Evolutionary conservation across 2,797 vertebrate genomes (phyloP).

Genomic region (Brachymystax lenok): DNA sequence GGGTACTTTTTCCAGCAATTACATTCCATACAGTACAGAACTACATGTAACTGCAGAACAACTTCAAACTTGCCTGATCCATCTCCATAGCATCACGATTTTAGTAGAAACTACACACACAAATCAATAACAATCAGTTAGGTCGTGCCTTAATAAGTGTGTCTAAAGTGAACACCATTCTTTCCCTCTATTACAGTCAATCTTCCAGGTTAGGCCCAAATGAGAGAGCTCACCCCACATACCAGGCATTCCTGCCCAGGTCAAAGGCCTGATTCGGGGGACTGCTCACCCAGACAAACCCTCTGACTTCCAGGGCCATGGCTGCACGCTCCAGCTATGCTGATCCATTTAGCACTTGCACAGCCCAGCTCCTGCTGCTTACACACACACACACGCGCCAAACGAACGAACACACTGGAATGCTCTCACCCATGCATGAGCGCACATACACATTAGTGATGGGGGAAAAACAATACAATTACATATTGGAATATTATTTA

Average conservation of each 20-base stretch:
- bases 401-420: background rate
- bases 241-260: conserved; percentile 24
- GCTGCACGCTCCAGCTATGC: background rate
- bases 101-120: too few relatives aligned
- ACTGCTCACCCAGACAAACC: conserved; percentile 12
- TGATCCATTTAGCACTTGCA: conserved; percentile 8
- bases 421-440: background rate
- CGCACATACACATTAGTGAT: too few relatives aligned
- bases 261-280: conserved; percentile 15
- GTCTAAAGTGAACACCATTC: background rate
- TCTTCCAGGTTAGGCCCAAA: background rate
- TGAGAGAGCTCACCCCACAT: conserved; percentile 5
- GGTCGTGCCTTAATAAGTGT: background rate
- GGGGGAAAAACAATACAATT: too few relatives aligned
- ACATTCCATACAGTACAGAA: background rate
- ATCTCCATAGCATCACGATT: background rate
- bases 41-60: background rate
- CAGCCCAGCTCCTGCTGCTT: background rate
- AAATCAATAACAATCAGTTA: background rate
- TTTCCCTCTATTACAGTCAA: background rate
- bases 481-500: too few relatives aligned
- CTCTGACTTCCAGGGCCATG: background rate
- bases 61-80: background rate
- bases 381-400: background rate
- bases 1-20: too few relatives aligned